A percentile compares a stretch with the other conserved stretches of the same genome.
Conservation (phyloP, 2,888 invertebrate species). For the Eristalis arbustorum region DNA sequence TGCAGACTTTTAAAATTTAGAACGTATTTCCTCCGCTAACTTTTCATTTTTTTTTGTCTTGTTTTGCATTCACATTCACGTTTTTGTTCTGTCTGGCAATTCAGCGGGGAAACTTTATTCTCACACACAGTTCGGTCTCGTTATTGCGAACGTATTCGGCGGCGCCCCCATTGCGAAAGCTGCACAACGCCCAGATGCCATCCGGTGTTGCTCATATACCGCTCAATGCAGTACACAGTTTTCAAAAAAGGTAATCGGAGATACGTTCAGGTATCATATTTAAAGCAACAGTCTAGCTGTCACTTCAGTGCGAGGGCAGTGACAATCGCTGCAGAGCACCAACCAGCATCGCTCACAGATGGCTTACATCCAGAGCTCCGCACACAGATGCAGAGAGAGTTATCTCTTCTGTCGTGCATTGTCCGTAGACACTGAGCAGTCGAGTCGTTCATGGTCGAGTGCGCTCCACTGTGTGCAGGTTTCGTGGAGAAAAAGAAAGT, state of each 20-base stretch:
- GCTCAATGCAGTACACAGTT: conserved; percentile 37
- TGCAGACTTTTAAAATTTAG: conserved; percentile 43
- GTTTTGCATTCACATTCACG: conserved; percentile 9
- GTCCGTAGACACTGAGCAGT: conserved; percentile 31
- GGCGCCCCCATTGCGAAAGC: conserved; percentile 40
- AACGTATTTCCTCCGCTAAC: conserved; percentile 51
- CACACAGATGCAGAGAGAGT: not conserved
- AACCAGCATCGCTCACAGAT: conserved; percentile 65
- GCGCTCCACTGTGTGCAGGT: not conserved
- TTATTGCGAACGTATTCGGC: conserved; percentile 35
- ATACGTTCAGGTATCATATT: conserved; percentile 68
- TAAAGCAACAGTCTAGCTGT: conserved; percentile 67
- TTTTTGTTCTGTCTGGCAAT: conserved; percentile 31
- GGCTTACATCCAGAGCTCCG: conserved; percentile 37
- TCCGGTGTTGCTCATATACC: conserved; percentile 41
- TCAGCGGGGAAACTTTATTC: not conserved
- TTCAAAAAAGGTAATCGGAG: conserved; percentile 67
- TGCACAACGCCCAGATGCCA: conserved; percentile 65
- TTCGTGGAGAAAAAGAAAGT: conserved; percentile 13
- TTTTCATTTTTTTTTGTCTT: conserved; percentile 15
- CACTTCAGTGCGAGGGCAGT: conserved; percentile 50
- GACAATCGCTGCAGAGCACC: conserved; percentile 40
- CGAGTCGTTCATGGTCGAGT: conserved; percentile 49
- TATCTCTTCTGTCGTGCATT: conserved; percentile 5
- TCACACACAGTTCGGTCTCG: not conserved